These are phyloP conservation scores for Lepeophtheirus salmonis DNA, from an alignment of 1,140 invertebrate genomes.

Conservation along the genomic window DNA sequence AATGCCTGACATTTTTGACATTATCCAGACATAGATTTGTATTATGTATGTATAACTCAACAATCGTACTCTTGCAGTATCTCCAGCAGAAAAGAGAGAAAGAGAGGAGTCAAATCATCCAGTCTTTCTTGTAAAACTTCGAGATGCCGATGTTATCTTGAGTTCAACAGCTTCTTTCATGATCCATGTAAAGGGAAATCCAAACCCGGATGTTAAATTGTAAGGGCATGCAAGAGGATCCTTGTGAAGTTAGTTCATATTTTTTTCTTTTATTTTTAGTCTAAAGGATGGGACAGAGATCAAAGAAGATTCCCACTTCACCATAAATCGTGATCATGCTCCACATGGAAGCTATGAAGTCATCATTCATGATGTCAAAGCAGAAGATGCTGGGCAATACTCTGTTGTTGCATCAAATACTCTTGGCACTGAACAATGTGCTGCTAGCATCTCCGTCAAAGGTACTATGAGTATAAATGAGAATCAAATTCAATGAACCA, in stretches of 20 bases:
- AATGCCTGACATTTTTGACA: slow-evolving; percentile 19
- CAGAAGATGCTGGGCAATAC: slow-evolving; percentile 66
- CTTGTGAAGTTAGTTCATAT: too few relatives aligned
- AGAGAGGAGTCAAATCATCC: slow-evolving; percentile 48
- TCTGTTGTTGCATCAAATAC: slow-evolving; percentile 66
- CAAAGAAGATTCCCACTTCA: slow-evolving; percentile 44
- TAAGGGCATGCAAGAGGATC: too few relatives aligned
- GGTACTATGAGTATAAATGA: slow-evolving; percentile 30
- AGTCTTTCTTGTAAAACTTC: slow-evolving; percentile 56
- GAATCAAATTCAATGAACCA: slow-evolving; percentile 3
- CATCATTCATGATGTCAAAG: slow-evolving; percentile 58
- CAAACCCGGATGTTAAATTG: slow-evolving; percentile 64
- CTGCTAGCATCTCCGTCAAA: slow-evolving; percentile 55
- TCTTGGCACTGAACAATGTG: slow-evolving; percentile 51
- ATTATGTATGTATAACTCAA: slow-evolving; percentile 13
- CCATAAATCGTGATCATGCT: slow-evolving; percentile 46
- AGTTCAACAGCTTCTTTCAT: slow-evolving; percentile 71
- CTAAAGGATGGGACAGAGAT: slow-evolving; percentile 61
- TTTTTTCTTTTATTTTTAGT: slow-evolving; percentile 34
- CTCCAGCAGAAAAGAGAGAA: slow-evolving; percentile 42
- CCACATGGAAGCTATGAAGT: slow-evolving; percentile 73
- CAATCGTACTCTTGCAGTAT: slow-evolving; percentile 34
- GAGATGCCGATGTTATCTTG: slow-evolving; percentile 64
- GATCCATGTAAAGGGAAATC: slow-evolving; percentile 67
- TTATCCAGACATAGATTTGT: too few relatives aligned